A percentile compares a stretch with the other conserved stretches of the same genome.
Conservation (phyloP, 2,888 invertebrate genomes). For the Falcaria lacertinaria region DNA sequence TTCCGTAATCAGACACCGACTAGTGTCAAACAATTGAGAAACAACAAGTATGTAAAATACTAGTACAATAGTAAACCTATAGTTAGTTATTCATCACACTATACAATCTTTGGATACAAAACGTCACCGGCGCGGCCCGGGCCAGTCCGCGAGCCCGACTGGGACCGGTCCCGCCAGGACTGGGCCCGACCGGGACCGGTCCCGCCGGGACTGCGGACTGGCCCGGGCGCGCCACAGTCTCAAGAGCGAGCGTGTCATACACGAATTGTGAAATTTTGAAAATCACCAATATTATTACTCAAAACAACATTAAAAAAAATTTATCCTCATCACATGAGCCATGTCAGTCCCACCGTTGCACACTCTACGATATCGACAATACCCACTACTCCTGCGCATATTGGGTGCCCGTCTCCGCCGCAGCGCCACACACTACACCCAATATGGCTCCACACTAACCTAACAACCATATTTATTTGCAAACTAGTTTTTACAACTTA, state of each 20-base stretch:
- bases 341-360: constrained; percentile 66
- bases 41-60: constrained; percentile 69
- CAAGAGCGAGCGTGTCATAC: constrained; percentile 69
- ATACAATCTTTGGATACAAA: constrained; percentile 77
- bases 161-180: too few relatives aligned
- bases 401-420: constrained; percentile 36
- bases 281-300: constrained; percentile 19
- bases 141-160: too few relatives aligned
- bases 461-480: constrained; percentile 70
- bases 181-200: too few relatives aligned
- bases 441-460: constrained; percentile 64
- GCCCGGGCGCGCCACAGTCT: constrained; percentile 38
- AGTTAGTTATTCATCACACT: constrained; percentile 74
- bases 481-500: constrained; percentile 70
- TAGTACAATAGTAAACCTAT: constrained; percentile 71
- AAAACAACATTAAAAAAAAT: constrained; percentile 39
- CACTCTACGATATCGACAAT: constrained; percentile 56
- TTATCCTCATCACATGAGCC: constrained; percentile 76
- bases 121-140: constrained; percentile 44
- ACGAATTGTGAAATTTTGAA: constrained; percentile 60
- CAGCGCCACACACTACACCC: constrained; percentile 71
- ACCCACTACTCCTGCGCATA: constrained; percentile 48
- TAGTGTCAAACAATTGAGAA: constrained; percentile 65
- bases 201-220: constrained; percentile 5
- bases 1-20: constrained; percentile 47